Conservation (phyloP, 1,140 invertebrate species). For the Campodea augens region DNA sequence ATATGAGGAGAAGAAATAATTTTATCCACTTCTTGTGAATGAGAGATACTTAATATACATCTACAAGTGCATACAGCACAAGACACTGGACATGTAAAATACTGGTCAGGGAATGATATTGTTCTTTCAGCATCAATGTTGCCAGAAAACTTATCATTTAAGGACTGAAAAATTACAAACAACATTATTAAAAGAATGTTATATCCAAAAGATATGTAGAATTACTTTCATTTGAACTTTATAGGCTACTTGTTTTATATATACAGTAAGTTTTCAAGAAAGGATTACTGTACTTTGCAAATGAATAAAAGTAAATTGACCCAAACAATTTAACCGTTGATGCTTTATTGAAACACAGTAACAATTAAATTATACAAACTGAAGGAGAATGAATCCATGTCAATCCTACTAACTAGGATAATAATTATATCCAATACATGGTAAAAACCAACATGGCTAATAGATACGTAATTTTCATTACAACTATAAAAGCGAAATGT, state of each 20-base stretch:
- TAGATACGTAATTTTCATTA: too few relatives aligned
- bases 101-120: slow-evolving; percentile 54
- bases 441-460: too few relatives aligned
- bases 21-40: too few relatives aligned
- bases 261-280: too few relatives aligned
- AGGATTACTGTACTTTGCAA: background rate
- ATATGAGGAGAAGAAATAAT: too few relatives aligned
- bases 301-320: background rate
- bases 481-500: too few relatives aligned
- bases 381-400: too few relatives aligned
- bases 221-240: background rate
- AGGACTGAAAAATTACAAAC: slow-evolving; percentile 24
- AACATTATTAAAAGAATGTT: slow-evolving; percentile 1
- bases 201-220: background rate
- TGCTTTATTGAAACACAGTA: too few relatives aligned
- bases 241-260: background rate
- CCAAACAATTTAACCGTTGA: background rate
- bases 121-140: slow-evolving; percentile 38
- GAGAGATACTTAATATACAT: background rate
- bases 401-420: too few relatives aligned
- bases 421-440: too few relatives aligned
- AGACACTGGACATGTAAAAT: slow-evolving; percentile 52
- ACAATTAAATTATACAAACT: too few relatives aligned
- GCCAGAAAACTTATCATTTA: slow-evolving; percentile 60
- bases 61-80: slow-evolving; percentile 50